Evolutionary conservation across 1,140 invertebrate species (phyloP).

Genomic region (Pemphigus obesinymphae): DNA sequence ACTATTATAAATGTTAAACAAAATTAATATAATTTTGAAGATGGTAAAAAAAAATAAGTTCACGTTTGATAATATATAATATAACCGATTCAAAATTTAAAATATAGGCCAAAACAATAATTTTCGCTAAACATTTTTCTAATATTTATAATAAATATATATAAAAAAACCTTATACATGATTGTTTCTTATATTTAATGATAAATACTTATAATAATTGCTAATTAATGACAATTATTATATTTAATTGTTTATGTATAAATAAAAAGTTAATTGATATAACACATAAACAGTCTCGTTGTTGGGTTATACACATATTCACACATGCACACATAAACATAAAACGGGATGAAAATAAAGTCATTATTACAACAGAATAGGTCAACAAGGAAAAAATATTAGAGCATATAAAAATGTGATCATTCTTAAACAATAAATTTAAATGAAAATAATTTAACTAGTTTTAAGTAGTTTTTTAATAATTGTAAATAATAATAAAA

Average conservation of each 20-base stretch:
- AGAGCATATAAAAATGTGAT: neutral
- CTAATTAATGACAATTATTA: conserved; percentile 17
- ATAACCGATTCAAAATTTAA: neutral
- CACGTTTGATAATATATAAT: neutral
- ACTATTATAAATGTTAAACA: conserved; percentile 2
- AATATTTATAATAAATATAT: neutral
- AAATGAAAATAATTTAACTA: conserved; percentile 1
- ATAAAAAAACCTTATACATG: neutral
- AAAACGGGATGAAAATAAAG: conserved; percentile 16
- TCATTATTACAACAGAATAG: conserved; percentile 33
- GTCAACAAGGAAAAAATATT: conserved; percentile 11
- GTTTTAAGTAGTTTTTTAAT: conserved; percentile 20
- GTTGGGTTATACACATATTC: conserved; percentile 1
- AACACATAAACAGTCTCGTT: conserved; percentile 33
- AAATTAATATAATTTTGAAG: neutral
- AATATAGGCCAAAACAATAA: neutral
- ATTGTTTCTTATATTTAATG: conserved; percentile 25
- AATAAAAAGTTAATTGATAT: neutral
- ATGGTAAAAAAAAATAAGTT: neutral
- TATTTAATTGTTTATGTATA: neutral
- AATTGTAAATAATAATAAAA: conserved; percentile 12
- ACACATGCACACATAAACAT: conserved; percentile 6
- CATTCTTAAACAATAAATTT: neutral
- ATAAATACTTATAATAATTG: neutral
- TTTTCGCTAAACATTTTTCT: neutral